Evolutionary conservation across 35 echinoderm and acorn worm species (phyloP).

Genomic region (Lytechinus pictus): DNA sequence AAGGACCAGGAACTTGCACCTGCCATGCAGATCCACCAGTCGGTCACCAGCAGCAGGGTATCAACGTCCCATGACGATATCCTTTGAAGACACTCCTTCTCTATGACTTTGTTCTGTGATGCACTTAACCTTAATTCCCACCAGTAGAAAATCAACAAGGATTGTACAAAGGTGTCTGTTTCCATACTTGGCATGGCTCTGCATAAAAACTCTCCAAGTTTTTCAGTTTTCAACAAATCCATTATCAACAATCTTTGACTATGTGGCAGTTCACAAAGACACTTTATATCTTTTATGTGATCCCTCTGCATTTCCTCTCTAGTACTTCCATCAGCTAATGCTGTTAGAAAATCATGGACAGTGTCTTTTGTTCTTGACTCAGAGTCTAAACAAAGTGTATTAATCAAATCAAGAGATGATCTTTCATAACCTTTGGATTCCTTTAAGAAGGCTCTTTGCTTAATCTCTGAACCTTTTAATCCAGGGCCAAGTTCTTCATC

Average conservation of each 20-base stretch:
- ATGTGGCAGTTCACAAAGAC: neutral
- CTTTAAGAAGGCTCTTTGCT: conserved; percentile 32
- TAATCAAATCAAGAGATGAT: neutral
- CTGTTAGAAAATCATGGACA: neutral
- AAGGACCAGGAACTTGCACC: conserved; percentile 15
- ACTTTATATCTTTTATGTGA: neutral
- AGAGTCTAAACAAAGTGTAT: neutral
- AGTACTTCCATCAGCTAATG: neutral
- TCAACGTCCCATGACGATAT: conserved; percentile 52
- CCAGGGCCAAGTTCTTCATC: neutral
- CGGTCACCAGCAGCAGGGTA: conserved; percentile 64
- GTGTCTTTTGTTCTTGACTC: neutral
- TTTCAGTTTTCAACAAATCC: neutral
- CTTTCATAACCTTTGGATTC: conserved; percentile 3
- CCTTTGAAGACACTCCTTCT: conserved; percentile 47
- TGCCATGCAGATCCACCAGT: conserved; percentile 59
- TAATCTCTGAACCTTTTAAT: neutral
- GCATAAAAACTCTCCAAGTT: neutral
- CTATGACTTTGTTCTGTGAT: neutral
- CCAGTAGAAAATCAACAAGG: conserved; percentile 40
- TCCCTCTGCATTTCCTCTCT: neutral
- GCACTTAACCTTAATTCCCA: conserved; percentile 7
- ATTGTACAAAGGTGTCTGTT: neutral
- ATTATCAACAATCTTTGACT: neutral
- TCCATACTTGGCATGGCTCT: conserved; percentile 16